Conservation (phyloP, 1,140 invertebrate species). For the Drosophila dunni region DNA sequence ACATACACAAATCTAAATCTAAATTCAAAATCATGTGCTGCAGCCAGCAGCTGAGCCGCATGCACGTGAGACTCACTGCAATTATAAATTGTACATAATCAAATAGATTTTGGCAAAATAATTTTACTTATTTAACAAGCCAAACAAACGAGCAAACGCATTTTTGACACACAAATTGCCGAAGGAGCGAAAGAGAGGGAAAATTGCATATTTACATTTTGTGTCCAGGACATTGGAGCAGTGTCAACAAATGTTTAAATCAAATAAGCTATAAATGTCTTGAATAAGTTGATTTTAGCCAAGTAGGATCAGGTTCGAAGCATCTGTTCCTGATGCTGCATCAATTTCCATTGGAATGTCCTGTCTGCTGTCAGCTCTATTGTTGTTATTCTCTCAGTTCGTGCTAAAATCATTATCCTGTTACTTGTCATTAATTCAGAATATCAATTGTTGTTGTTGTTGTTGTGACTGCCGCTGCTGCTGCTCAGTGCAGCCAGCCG, state of each 20-base stretch:
- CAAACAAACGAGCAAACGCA: slow-evolving; percentile 40
- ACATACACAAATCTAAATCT: slow-evolving; percentile 31
- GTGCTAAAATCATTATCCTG: slow-evolving; percentile 77
- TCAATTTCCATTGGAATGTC: background rate
- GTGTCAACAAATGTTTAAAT: slow-evolving; percentile 61
- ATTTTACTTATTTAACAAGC: slow-evolving; percentile 67
- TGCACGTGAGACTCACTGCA: slow-evolving; percentile 51
- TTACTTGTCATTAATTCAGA: slow-evolving; percentile 74
- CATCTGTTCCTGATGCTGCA: slow-evolving; percentile 9
- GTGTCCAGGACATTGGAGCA: slow-evolving; percentile 38
- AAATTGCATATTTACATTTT: slow-evolving; percentile 51
- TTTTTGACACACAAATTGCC: slow-evolving; percentile 10
- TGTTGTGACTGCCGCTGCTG: slow-evolving; percentile 22
- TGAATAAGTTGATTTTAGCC: background rate
- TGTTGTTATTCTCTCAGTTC: slow-evolving; percentile 51
- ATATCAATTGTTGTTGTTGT: slow-evolving; percentile 49
- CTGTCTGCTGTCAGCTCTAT: background rate
- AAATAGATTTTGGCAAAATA: slow-evolving; percentile 66
- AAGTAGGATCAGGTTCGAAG: slow-evolving; percentile 7
- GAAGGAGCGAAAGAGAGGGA: too few relatives aligned
- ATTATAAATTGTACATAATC: slow-evolving; percentile 74
- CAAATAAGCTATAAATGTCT: slow-evolving; percentile 68
- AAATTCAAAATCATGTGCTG: slow-evolving; percentile 58
- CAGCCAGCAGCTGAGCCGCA: slow-evolving; percentile 10
- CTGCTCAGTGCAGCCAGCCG: slow-evolving; percentile 53